Base-by-base conservation (phyloP, 2,797 vertebrate genomes). In the Acestrorhynchus altus region DNA sequence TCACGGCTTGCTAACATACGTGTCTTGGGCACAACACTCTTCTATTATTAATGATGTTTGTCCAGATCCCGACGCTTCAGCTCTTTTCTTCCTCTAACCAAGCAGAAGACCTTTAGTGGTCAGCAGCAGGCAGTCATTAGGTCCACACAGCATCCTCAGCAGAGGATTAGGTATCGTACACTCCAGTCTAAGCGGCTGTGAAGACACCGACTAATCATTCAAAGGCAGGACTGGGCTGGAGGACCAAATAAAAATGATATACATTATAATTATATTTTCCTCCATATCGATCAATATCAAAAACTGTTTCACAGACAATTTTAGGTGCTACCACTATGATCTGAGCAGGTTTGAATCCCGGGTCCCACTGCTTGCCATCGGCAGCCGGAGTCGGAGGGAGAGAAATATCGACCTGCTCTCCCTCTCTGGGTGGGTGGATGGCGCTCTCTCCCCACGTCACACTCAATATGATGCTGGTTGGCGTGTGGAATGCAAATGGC, bases 1-100 rank as follows among this genome's bases (percentile, higher is more conserved):
- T n/a, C 9, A 13, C 49, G 28, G 20, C 28, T 8, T 67, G 70
- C n/a, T 66, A 54, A 74, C 66, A 28, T 57, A 31, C 47, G 4
- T 46, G 61, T 9, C 52, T 10, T 31, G 26, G 28, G 28, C 2
- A 9, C 40, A 40, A 18, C 18, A 18, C 35, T 63, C 16, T 20
- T 63, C 31, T 16, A 40, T 63, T 40, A 39, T 63, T 63, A 35
- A 63, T 40, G 20, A 12, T n/a, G 59, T 63, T 63, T 63, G 59
- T 39, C n/a, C 31, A 39, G 15, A 40, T 6, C 0, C 28, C 20
- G n/a, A 40, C 10, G 35, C 16, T 35, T 40, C 35, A 20, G 59
- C 31, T 39, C 59, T 39, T 20, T 63, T 20, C 18, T 35, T 9
- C 11, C 59, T 40, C 59, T 39, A 40, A 31, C 35, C 59, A 39